A percentile compares a stretch with the other conserved stretches of the same genome.
phyloP scores from a whole-genome alignment of 2,113 vertebrate genomes.

The Mionectes macconnelli region DNA sequence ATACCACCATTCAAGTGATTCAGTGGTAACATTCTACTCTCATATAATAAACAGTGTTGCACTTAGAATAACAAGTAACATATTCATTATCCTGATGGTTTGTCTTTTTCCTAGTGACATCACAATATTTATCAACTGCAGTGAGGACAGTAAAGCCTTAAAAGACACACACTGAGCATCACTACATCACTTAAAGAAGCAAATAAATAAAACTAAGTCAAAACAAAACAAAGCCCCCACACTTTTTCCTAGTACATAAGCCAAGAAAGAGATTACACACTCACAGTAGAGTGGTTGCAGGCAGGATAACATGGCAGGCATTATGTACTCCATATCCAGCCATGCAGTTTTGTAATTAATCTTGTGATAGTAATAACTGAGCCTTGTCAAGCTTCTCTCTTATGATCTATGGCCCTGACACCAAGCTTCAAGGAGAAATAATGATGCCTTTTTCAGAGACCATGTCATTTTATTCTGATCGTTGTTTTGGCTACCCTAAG shows the following conservation, averaged over 20 bases:
- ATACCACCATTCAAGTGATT: neutral
- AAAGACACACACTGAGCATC: neutral
- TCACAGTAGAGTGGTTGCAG: neutral
- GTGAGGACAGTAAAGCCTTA: neutral
- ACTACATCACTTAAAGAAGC: neutral
- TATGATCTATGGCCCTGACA: slow-evolving; percentile 68
- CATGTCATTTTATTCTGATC: slow-evolving; percentile 22
- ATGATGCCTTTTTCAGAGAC: slow-evolving; percentile 49
- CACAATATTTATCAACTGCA: neutral
- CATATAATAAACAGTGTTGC: neutral
- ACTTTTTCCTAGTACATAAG: neutral
- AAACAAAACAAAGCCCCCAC: neutral
- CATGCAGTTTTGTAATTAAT: slow-evolving; percentile 59
- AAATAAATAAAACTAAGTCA: neutral
- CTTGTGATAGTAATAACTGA: slow-evolving; percentile 64
- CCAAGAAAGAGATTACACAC: neutral
- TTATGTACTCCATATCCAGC: slow-evolving; percentile 36
- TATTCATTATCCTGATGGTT: neutral
- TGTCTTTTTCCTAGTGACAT: neutral
- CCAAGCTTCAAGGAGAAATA: slow-evolving; percentile 50
- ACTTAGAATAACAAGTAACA: neutral
- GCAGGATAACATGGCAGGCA: neutral
- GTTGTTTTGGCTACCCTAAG: neutral
- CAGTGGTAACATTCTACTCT: neutral
- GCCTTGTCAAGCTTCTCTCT: slow-evolving; percentile 53